Percentiles rank a stretch among this genome's conserved stretches.
Evolutionary conservation across 2,113 vertebrate genomes (phyloP).

Genomic region (Tyrannus savana): DNA sequence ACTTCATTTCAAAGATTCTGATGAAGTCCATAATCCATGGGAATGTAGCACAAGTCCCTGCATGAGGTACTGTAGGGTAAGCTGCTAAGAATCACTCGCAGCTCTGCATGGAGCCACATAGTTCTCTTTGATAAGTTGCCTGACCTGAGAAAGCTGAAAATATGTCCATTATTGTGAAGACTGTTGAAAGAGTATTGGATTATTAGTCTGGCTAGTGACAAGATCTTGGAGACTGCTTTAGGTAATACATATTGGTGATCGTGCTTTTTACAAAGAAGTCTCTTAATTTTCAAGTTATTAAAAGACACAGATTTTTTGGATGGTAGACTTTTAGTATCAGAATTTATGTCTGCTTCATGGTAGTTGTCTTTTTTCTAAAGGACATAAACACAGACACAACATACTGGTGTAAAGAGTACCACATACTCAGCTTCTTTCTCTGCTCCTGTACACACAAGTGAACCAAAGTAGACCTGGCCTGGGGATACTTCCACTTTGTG

Average conservation of each 20-base stretch:
- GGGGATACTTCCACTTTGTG: background rate
- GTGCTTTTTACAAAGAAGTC: background rate
- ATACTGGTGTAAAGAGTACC: background rate
- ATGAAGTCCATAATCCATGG: conserved; percentile 55
- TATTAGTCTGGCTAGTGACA: background rate
- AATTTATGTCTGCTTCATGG: background rate
- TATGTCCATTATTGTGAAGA: conserved; percentile 55
- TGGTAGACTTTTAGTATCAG: background rate
- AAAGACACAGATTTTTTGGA: background rate
- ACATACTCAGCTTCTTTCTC: background rate
- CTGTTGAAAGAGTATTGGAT: conserved; percentile 22
- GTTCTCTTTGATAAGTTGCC: conserved; percentile 66
- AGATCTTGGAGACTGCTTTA: background rate
- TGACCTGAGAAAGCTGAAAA: conserved; percentile 64
- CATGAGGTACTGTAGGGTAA: conserved; percentile 38
- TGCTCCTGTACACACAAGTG: background rate
- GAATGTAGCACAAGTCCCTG: conserved; percentile 56
- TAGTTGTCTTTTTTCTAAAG: background rate
- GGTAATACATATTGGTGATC: background rate
- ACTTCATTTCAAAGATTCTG: conserved; percentile 65
- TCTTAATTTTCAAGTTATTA: background rate
- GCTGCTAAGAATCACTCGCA: conserved; percentile 64
- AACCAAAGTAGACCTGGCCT: background rate
- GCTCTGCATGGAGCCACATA: conserved; percentile 59
- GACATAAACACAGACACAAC: background rate